Percentiles rank a stretch among this genome's conserved stretches.
Evolutionary conservation across 2,113 vertebrate genomes (phyloP).

Genomic region (Tetrao urogallus): DNA sequence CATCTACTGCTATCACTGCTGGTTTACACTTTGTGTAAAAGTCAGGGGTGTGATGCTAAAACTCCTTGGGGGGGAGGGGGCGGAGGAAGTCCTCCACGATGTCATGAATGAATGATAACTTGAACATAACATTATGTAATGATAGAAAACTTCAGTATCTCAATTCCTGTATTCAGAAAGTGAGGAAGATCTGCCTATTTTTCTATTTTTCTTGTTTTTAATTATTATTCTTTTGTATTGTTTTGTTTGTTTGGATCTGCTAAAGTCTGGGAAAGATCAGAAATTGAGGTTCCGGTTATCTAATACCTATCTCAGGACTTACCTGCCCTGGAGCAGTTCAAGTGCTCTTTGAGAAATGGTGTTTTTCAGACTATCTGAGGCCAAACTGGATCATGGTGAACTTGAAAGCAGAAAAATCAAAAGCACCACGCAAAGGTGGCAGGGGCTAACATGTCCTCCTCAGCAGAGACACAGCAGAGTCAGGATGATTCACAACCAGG

Average conservation of each 20-base stretch:
- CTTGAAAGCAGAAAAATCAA: conserved; percentile 47
- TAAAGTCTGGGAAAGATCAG: conserved; percentile 32
- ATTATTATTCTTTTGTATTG: background rate
- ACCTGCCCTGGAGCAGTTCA: conserved; percentile 51
- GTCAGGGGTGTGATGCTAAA: background rate
- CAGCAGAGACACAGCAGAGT: conserved; percentile 41
- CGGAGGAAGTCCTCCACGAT: background rate
- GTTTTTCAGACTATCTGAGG: conserved; percentile 66
- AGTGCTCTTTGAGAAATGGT: conserved; percentile 56
- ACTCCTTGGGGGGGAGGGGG: background rate
- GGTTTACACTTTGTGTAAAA: background rate
- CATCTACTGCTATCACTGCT: background rate
- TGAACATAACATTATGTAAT: background rate
- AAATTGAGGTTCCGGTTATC: conserved; percentile 57
- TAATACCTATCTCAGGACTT: conserved; percentile 72
- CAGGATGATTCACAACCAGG: conserved; percentile 58
- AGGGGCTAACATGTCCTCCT: conserved; percentile 20
- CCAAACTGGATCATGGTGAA: conserved; percentile 26
- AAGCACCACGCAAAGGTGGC: background rate
- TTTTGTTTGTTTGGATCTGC: background rate
- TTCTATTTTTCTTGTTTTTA: background rate
- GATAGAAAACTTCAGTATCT: background rate
- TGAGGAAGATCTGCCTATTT: background rate
- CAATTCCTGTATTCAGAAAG: background rate
- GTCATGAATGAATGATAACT: background rate